These are phyloP conservation scores for Daphoenositta chrysoptera DNA, from an alignment of 2,113 vertebrate genomes.

Conservation along the genomic window DNA sequence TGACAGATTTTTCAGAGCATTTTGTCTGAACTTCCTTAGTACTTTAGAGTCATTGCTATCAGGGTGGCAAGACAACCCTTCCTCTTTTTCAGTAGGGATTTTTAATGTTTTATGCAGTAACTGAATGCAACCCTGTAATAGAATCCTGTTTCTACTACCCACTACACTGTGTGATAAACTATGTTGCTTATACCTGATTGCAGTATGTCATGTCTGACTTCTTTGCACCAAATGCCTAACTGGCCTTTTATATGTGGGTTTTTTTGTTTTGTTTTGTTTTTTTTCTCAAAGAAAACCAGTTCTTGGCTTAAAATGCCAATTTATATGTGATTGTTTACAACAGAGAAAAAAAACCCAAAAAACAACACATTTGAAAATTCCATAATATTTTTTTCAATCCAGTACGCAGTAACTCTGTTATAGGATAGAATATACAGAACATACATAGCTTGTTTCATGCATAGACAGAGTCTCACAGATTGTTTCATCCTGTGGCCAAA, in stretches of 20 bases:
- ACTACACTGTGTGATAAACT: neutral
- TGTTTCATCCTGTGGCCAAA: neutral
- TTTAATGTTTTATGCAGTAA: neutral
- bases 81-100: neutral
- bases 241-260: neutral
- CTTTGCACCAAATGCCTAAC: neutral
- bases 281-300: neutral
- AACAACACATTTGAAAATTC: neutral
- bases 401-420: neutral
- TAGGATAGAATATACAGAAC: neutral
- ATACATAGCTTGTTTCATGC: neutral
- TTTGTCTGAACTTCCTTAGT: neutral
- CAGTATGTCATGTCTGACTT: neutral
- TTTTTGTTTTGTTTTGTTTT: no score
- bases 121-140: neutral
- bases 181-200: neutral
- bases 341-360: neutral
- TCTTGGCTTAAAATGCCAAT: neutral
- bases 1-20: neutral
- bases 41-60: neutral
- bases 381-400: neutral
- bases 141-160: neutral
- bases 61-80: neutral
- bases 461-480: neutral
- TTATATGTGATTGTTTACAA: neutral